Percentiles rank a stretch among this genome's conserved stretches.
These are phyloP conservation scores for Myrmophylax atrothorax DNA, from an alignment of 2,113 vertebrate species.

Conservation along the genomic window DNA sequence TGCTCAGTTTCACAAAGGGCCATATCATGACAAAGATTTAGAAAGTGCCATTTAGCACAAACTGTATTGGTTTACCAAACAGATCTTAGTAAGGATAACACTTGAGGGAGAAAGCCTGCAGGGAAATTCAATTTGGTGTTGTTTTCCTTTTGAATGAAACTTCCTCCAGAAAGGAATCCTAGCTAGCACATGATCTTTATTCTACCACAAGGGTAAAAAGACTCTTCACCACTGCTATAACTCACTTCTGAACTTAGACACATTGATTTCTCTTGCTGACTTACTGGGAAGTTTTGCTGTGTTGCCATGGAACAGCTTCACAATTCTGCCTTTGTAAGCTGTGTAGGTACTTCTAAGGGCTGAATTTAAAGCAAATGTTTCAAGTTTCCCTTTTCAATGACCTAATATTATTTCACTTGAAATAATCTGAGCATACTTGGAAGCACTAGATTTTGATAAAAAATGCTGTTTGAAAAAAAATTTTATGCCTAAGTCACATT, in stretches of 20 bases:
- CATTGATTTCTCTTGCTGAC: not conserved
- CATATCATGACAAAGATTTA: not conserved
- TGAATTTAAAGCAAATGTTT: not conserved
- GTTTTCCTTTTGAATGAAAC: not conserved
- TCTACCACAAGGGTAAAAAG: not conserved
- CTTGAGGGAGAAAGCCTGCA: not conserved
- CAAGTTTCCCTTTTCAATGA: not conserved
- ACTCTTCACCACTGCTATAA: not conserved
- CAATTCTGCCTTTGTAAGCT: not conserved
- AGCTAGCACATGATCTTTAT: not conserved
- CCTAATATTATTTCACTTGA: slow-evolving; percentile 33
- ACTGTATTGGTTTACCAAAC: not conserved
- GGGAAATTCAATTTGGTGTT: not conserved
- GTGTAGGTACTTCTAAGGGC: not conserved
- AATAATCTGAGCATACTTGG: slow-evolving; percentile 11
- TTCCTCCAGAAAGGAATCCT: not conserved
- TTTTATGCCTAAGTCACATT: slow-evolving; percentile 61
- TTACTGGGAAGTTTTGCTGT: not conserved
- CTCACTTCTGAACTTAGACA: not conserved
- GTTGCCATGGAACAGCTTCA: not conserved
- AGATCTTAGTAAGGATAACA: not conserved
- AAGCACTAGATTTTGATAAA: slow-evolving; percentile 51
- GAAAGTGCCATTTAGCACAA: not conserved
- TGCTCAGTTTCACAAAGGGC: not conserved
- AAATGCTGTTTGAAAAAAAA: slow-evolving; percentile 51